phyloP scores from a whole-genome alignment of 2,797 vertebrate genomes.

The Epinephelus malabaricus region DNA sequence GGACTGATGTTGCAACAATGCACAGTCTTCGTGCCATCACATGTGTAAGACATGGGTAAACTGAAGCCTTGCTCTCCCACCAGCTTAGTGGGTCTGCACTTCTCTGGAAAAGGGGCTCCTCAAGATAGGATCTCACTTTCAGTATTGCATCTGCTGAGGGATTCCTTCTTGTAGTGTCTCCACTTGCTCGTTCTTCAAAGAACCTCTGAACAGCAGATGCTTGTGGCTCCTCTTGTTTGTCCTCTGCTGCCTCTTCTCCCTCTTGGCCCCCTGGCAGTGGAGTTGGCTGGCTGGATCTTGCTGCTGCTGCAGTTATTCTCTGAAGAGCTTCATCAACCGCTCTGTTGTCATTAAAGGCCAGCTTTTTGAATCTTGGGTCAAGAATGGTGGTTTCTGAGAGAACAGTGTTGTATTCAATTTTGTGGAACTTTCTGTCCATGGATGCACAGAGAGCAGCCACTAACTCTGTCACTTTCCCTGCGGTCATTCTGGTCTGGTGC shows the following conservation, averaged over 20 bases:
- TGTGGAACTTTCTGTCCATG: slow-evolving; percentile 20
- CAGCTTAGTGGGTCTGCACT: no score
- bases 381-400: slow-evolving; percentile 13
- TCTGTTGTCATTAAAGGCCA: slow-evolving; percentile 21
- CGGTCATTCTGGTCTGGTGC: slow-evolving; percentile 4
- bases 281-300: not conserved
- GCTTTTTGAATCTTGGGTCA: slow-evolving; percentile 19
- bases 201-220: not conserved
- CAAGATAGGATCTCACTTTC: not conserved
- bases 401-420: slow-evolving; percentile 21
- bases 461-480: not conserved
- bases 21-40: slow-evolving; percentile 17
- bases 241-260: not conserved
- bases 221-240: not conserved
- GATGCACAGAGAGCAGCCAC: slow-evolving; percentile 1
- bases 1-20: not conserved
- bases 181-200: not conserved
- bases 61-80: slow-evolving; percentile 11
- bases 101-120: not conserved
- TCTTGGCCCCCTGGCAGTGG: slow-evolving; percentile 4
- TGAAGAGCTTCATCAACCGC: slow-evolving; percentile 29
- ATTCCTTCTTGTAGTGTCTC: no score
- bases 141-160: no score
- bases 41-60: slow-evolving; percentile 6
- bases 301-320: slow-evolving; percentile 33